phyloP scores from a whole-genome alignment of 2,888 invertebrate species.

The Drosophila recens region DNA sequence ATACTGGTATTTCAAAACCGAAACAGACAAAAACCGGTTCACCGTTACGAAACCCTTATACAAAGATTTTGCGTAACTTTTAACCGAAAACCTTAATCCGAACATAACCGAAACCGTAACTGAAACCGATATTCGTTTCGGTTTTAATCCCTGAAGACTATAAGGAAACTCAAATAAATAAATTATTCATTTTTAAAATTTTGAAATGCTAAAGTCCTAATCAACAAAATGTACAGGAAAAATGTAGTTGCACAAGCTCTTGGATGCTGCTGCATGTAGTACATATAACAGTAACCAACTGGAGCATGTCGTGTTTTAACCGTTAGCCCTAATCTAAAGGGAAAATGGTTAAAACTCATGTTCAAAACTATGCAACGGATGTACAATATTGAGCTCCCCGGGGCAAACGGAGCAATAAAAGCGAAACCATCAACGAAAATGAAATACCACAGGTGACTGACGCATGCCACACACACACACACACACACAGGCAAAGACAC shows the following conservation, averaged over 20 bases:
- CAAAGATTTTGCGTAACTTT: too few species aligned
- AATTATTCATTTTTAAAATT: too few species aligned
- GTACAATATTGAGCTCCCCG: constrained; percentile 15
- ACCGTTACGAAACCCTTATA: too few species aligned
- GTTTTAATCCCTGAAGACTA: too few species aligned
- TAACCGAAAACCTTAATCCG: too few species aligned
- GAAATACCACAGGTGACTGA: constrained; percentile 80
- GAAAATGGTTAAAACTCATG: constrained; percentile 6
- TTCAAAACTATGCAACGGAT: constrained; percentile 52
- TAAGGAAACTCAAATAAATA: too few species aligned
- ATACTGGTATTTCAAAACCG: too few species aligned
- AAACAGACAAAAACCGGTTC: too few species aligned
- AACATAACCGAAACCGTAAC: too few species aligned
- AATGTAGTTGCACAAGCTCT: constrained; percentile 5
- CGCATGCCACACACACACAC: constrained; percentile 66
- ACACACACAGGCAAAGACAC: constrained; percentile 18
- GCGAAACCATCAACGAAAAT: constrained; percentile 60
- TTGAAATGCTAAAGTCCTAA: too few species aligned
- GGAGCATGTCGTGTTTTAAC: constrained; percentile 28
- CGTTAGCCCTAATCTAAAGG: constrained; percentile 31
- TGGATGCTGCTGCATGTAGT: not conserved
- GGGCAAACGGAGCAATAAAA: constrained; percentile 63
- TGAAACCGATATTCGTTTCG: too few species aligned
- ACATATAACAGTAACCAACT: constrained; percentile 26
- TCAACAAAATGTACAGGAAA: too few species aligned